Conservation (phyloP, 2,888 invertebrate genomes). For the Amiota minor region DNA sequence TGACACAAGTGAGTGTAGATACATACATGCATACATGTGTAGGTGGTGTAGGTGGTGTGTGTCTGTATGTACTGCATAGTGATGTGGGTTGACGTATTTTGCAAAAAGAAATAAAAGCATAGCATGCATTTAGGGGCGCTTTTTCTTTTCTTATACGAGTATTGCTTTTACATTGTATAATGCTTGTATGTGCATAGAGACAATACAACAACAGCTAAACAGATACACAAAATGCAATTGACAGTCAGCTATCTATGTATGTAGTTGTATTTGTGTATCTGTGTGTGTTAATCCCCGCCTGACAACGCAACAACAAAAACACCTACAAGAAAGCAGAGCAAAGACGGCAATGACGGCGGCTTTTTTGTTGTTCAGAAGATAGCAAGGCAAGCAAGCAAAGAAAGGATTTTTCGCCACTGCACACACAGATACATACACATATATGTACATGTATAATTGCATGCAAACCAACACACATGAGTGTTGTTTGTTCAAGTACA, state of each 20-base stretch:
- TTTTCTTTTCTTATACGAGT: slow-evolving; percentile 12
- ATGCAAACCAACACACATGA: background rate
- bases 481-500: background rate
- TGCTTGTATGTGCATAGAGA: background rate
- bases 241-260: background rate
- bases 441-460: background rate
- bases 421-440: background rate
- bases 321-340: background rate
- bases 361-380: too few species aligned
- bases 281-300: slow-evolving; percentile 14
- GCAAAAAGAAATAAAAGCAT: background rate
- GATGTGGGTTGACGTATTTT: too few species aligned
- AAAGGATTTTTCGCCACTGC: slow-evolving; percentile 17
- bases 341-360: background rate
- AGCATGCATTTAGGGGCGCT: slow-evolving; percentile 26
- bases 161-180: slow-evolving; percentile 1
- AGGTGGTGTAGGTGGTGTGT: background rate
- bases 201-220: background rate
- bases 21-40: too few species aligned
- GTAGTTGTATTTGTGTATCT: background rate
- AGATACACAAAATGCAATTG: slow-evolving; percentile 12
- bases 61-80: background rate
- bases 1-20: slow-evolving; percentile 18
- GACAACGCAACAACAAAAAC: slow-evolving; percentile 15
- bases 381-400: background rate